phyloP scores from a whole-genome alignment of 2,797 vertebrate genomes.

The Syngnathus acus region DNA sequence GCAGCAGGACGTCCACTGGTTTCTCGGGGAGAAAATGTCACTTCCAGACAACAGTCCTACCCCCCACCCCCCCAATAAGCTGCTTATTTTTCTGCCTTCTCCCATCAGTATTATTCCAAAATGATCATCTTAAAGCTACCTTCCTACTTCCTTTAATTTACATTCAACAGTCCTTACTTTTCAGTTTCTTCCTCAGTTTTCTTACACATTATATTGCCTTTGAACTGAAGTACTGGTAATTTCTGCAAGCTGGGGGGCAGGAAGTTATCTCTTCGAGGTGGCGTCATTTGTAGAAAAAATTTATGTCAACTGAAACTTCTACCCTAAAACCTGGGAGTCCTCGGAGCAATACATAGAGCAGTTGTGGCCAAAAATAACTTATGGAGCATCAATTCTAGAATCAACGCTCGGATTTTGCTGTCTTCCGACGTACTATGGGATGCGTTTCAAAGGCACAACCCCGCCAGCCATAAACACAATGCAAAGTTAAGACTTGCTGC shows the following conservation, averaged over 20 bases:
- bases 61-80: constrained; percentile 47
- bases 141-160: not conserved
- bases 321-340: no score
- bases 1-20: constrained; percentile 57
- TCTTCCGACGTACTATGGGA: no score
- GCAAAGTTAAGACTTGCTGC: not conserved
- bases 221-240: not conserved
- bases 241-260: not conserved
- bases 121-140: not conserved
- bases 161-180: not conserved
- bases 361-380: no score
- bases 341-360: no score
- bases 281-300: not conserved
- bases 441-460: no score
- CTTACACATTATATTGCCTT: no score
- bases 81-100: constrained; percentile 54
- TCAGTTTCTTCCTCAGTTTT: not conserved
- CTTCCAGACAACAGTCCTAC: constrained; percentile 35
- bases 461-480: no score
- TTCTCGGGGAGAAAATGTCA: constrained; percentile 52
- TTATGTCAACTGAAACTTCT: not conserved
- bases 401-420: no score
- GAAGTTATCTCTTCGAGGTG: not conserved
- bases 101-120: not conserved
- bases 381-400: no score